These are phyloP conservation scores for Gerosis bhagava DNA, from an alignment of 2,888 invertebrate species.

Conservation along the genomic window DNA sequence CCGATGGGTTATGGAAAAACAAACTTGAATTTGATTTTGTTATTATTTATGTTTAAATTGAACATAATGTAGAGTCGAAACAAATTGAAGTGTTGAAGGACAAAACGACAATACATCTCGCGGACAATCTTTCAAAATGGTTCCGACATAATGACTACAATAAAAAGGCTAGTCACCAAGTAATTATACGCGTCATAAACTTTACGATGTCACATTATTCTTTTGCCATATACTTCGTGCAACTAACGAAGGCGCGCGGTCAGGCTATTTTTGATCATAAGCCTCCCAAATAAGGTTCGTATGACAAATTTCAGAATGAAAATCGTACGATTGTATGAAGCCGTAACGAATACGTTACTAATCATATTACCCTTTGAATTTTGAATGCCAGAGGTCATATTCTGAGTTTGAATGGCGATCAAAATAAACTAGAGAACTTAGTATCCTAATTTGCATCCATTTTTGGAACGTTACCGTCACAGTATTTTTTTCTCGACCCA, in stretches of 20 bases:
- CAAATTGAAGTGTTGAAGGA: too few species aligned
- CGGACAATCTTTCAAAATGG: slow-evolving; percentile 16
- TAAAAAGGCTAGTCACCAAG: slow-evolving; percentile 19
- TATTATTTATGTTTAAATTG: too few species aligned
- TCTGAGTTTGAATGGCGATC: slow-evolving; percentile 5
- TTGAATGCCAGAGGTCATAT: slow-evolving; percentile 21
- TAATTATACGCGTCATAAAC: slow-evolving; percentile 20
- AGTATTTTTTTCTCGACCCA: too few species aligned
- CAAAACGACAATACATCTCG: slow-evolving; percentile 15
- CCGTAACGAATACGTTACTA: slow-evolving; percentile 22
- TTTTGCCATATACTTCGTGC: slow-evolving; percentile 11
- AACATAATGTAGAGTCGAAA: too few species aligned
- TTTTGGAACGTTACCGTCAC: neutral
- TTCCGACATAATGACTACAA: slow-evolving; percentile 14
- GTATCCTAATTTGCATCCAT: too few species aligned
- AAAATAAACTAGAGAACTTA: too few species aligned
- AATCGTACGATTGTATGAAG: slow-evolving; percentile 5
- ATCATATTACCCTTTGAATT: slow-evolving; percentile 23
- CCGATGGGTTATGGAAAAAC: too few species aligned
- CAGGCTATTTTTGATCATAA: neutral
- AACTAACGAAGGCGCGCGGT: neutral
- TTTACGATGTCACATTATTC: slow-evolving; percentile 19
- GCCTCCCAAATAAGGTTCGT: neutral
- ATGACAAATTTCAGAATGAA: neutral
- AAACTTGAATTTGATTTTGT: too few species aligned